These are phyloP conservation scores for Molossus molossus DNA, from an alignment of 2,797 vertebrate genomes.

Conservation along the genomic window DNA sequence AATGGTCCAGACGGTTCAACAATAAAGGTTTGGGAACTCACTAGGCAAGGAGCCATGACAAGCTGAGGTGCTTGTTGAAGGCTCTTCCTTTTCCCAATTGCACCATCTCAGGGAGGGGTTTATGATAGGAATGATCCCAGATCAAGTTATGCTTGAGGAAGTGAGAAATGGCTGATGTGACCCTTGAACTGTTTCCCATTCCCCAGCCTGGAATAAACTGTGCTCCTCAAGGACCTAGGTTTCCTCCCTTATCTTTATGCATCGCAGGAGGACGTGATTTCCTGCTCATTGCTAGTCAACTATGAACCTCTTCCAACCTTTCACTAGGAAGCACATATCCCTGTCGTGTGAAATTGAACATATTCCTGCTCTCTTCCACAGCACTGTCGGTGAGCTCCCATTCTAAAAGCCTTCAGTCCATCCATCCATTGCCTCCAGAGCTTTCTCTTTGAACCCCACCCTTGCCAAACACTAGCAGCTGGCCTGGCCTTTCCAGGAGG, in stretches of 20 bases:
- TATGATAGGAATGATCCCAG: neutral
- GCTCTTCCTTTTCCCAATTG: neutral
- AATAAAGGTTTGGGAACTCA: neutral
- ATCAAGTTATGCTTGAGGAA: conserved; percentile 35
- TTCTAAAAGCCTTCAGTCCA: neutral
- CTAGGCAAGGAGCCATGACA: neutral
- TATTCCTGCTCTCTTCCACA: conserved; percentile 1
- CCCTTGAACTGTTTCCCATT: neutral
- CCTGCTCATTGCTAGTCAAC: conserved; percentile 64
- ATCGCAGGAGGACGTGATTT: conserved; percentile 72
- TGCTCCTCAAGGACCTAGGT: neutral
- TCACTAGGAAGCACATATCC: conserved; percentile 36
- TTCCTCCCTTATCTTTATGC: conserved; percentile 55
- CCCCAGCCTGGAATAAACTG: neutral
- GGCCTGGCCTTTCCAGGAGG: neutral
- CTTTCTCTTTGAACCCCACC: neutral
- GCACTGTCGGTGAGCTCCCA: neutral
- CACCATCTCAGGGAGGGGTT: neutral
- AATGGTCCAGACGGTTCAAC: neutral
- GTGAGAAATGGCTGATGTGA: neutral
- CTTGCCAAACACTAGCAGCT: neutral
- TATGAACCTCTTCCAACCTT: conserved; percentile 39
- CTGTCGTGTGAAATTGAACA: neutral
- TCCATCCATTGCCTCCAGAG: neutral
- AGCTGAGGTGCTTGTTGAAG: neutral